phyloP scores from a whole-genome alignment of 1,140 invertebrate species.

The Pseudomyrmex dendroicus region DNA sequence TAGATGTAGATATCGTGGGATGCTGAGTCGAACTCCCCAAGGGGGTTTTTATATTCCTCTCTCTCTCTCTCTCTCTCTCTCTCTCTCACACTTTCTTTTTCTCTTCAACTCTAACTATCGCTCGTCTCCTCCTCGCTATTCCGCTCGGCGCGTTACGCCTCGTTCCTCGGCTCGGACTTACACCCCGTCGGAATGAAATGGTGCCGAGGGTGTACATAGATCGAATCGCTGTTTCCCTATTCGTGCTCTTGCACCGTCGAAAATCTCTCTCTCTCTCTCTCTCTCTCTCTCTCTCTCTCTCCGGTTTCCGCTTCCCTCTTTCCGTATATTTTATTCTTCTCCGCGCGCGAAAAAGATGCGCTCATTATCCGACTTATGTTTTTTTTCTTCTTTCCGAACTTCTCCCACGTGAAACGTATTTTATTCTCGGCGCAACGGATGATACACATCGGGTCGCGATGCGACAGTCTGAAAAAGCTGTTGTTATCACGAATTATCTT shows the following conservation, averaged over 20 bases:
- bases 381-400: constrained; percentile 7
- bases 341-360: constrained; percentile 18
- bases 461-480: no score
- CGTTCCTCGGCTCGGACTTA: constrained; percentile 68
- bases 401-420: constrained; percentile 26
- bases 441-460: background rate
- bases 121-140: constrained; percentile 30
- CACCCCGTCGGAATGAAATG: constrained; percentile 66
- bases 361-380: constrained; percentile 65
- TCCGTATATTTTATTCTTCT: background rate
- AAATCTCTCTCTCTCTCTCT: constrained; percentile 45
- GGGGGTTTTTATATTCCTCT: constrained; percentile 63
- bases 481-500: constrained; percentile 13
- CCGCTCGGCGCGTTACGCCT: constrained; percentile 59
- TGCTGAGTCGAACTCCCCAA: constrained; percentile 72
- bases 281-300: constrained; percentile 11
- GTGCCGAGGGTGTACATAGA: constrained; percentile 66
- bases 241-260: constrained; percentile 64
- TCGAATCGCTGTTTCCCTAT: constrained; percentile 72
- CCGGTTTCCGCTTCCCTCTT: background rate
- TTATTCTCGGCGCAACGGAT: constrained; percentile 35
- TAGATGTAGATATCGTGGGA: constrained; percentile 79
- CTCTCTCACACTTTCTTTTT: constrained; percentile 52
- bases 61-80: constrained; percentile 39
- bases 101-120: constrained; percentile 24